phyloP scores from a whole-genome alignment of 2,113 vertebrate genomes.

The Emydura subglobosa region DNA sequence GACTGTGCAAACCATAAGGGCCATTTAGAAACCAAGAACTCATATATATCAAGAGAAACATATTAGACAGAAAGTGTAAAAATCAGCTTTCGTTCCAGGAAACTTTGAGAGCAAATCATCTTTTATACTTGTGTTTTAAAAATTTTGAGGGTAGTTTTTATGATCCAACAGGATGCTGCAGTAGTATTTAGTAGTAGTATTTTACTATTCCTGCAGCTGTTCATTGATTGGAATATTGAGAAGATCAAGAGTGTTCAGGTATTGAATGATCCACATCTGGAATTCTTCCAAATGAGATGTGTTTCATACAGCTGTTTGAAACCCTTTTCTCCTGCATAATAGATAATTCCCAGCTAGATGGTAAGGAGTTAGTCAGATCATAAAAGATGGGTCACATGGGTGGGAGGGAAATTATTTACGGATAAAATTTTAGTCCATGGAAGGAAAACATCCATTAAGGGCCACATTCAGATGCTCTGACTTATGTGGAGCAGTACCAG shows the following conservation, averaged over 20 bases:
- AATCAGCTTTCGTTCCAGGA: slow-evolving; percentile 25
- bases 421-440: background rate
- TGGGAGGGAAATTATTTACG: background rate
- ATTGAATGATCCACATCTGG: background rate
- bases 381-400: background rate
- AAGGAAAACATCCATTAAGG: background rate
- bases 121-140: background rate
- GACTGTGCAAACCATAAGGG: slow-evolving; percentile 61
- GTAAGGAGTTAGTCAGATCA: background rate
- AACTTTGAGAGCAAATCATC: slow-evolving; percentile 6
- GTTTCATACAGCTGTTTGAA: slow-evolving; percentile 20
- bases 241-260: slow-evolving; percentile 1
- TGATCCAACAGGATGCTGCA: slow-evolving; percentile 28
- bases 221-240: slow-evolving; percentile 32
- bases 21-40: slow-evolving; percentile 43
- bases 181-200: background rate
- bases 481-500: background rate
- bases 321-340: background rate
- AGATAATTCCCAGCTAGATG: background rate
- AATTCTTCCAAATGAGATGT: slow-evolving; percentile 5
- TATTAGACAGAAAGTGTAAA: slow-evolving; percentile 44
- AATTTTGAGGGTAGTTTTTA: slow-evolving; percentile 29
- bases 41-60: slow-evolving; percentile 36
- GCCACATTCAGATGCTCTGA: background rate
- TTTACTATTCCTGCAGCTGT: slow-evolving; percentile 31